Conservation (phyloP, 2,113 vertebrate genomes). For the Spea bombifrons region DNA sequence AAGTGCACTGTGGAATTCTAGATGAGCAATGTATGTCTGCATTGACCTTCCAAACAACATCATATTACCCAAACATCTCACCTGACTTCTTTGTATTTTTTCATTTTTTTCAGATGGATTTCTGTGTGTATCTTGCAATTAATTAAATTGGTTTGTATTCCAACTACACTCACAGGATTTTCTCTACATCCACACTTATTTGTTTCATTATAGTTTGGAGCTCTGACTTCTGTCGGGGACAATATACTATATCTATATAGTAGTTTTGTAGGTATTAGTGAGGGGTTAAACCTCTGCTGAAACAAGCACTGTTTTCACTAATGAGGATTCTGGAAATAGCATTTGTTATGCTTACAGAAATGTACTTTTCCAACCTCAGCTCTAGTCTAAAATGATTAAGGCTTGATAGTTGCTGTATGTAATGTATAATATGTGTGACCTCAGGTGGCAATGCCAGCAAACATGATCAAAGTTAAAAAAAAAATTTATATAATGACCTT, state of each 20-base stretch:
- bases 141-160: slow-evolving; percentile 33
- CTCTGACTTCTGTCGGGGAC: slow-evolving; percentile 19
- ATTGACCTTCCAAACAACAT: slow-evolving; percentile 25
- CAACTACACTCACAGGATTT: slow-evolving; percentile 17
- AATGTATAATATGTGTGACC: slow-evolving; percentile 17
- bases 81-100: slow-evolving; percentile 11
- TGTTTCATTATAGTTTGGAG: slow-evolving; percentile 39
- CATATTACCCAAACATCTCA: neutral
- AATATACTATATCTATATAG: neutral
- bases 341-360: slow-evolving; percentile 6
- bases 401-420: slow-evolving; percentile 8
- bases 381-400: slow-evolving; percentile 1
- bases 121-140: slow-evolving; percentile 16
- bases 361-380: slow-evolving; percentile 6
- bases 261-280: too few relatives aligned
- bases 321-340: slow-evolving; percentile 3
- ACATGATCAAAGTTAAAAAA: slow-evolving; percentile 7
- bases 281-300: too few relatives aligned
- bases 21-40: neutral
- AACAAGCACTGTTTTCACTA: slow-evolving; percentile 26
- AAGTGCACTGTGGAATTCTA: neutral
- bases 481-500: neutral
- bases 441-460: slow-evolving; percentile 16
- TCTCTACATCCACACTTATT: slow-evolving; percentile 23
- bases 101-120: slow-evolving; percentile 15